These are phyloP conservation scores for Gambelia wislizenii DNA, from an alignment of 2,797 vertebrate genomes.

Conservation along the genomic window DNA sequence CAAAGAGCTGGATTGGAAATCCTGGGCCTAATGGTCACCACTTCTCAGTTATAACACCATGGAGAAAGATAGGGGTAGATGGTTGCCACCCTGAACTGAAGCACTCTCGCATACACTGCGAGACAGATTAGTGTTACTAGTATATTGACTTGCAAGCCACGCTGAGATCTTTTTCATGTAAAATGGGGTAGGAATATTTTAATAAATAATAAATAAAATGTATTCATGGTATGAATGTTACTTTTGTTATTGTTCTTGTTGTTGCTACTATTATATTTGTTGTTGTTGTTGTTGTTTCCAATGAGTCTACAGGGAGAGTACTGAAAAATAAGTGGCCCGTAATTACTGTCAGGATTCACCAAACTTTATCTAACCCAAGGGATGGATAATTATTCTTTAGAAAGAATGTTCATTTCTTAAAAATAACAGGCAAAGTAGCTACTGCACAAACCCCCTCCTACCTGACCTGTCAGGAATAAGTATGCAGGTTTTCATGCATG, in stretches of 20 bases:
- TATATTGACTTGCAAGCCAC: too few species aligned
- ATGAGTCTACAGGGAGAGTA: not conserved
- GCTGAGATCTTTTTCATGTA: too few species aligned
- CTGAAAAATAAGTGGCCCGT: not conserved
- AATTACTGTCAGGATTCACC: not conserved
- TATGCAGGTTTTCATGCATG: slow-evolving; percentile 58
- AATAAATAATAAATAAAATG: too few species aligned
- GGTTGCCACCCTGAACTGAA: too few species aligned
- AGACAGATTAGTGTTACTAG: too few species aligned
- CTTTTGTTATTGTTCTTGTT: not conserved
- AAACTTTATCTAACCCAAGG: slow-evolving; percentile 18
- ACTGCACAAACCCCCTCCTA: slow-evolving; percentile 50
- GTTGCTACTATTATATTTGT: not conserved
- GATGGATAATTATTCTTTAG: slow-evolving; percentile 42
- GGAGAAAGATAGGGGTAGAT: too few species aligned
- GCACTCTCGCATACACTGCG: too few species aligned
- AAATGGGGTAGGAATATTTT: too few species aligned
- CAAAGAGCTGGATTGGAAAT: too few species aligned
- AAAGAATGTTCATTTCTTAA: slow-evolving; percentile 62
- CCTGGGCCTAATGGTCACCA: too few species aligned
- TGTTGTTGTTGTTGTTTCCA: not conserved
- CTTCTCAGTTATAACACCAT: too few species aligned
- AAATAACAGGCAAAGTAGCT: slow-evolving; percentile 49
- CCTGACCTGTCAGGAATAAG: slow-evolving; percentile 57
- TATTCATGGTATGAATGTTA: not conserved